A percentile compares a stretch with the other conserved stretches of the same genome.
Evolutionary conservation across 1,140 invertebrate species (phyloP).

Genomic region (Drosophila tsacasi): DNA sequence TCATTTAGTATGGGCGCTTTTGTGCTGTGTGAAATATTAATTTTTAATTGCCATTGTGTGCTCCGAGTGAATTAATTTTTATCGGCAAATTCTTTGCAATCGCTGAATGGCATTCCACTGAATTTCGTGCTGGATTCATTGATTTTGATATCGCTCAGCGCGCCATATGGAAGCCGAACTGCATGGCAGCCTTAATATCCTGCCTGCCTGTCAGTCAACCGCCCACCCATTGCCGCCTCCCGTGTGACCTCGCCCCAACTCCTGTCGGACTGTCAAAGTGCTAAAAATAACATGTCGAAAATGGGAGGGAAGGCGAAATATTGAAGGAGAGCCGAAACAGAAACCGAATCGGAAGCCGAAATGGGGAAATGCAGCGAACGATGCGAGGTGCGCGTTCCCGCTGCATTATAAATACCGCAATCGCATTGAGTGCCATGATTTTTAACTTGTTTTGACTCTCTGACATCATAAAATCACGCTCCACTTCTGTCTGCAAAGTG

Average conservation of each 20-base stretch:
- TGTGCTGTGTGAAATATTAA: slow-evolving; percentile 33
- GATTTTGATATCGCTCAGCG: slow-evolving; percentile 48
- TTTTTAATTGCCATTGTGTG: slow-evolving; percentile 54
- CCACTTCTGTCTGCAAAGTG: slow-evolving; percentile 22
- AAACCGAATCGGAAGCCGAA: slow-evolving; percentile 27
- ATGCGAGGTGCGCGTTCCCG: slow-evolving; percentile 50
- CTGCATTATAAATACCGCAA: slow-evolving; percentile 79
- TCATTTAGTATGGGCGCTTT: slow-evolving; percentile 31
- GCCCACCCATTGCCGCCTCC: background rate
- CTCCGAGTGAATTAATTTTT: slow-evolving; percentile 37
- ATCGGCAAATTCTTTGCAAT: slow-evolving; percentile 25
- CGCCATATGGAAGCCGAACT: slow-evolving; percentile 26
- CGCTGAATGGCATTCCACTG: slow-evolving; percentile 30
- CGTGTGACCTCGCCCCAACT: slow-evolving; percentile 46
- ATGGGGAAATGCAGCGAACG: slow-evolving; percentile 30
- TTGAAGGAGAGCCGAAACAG: slow-evolving; percentile 33
- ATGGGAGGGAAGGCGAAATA: slow-evolving; percentile 32
- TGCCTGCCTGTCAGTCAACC: slow-evolving; percentile 66
- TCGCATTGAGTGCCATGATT: slow-evolving; percentile 75
- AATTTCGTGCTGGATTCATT: slow-evolving; percentile 41
- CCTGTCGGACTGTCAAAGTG: slow-evolving; percentile 68
- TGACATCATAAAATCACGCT: slow-evolving; percentile 47
- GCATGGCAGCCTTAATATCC: slow-evolving; percentile 70
- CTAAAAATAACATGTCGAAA: slow-evolving; percentile 71
- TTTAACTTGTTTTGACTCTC: slow-evolving; percentile 54